These are phyloP conservation scores for Athene cunicularia DNA, from an alignment of 2,113 vertebrate genomes.

Conservation along the genomic window DNA sequence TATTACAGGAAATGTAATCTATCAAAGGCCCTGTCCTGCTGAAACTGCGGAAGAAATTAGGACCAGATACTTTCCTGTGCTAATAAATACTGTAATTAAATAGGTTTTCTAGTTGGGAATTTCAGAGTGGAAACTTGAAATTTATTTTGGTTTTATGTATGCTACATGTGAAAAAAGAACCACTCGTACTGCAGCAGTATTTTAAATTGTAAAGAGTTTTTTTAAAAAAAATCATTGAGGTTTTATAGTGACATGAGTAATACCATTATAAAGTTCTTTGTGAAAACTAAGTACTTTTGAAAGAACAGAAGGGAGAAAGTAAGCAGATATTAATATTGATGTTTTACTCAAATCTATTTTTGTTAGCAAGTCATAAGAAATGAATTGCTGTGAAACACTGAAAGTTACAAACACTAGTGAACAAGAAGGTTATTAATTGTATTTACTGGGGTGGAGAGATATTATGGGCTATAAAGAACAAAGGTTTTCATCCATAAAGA, in stretches of 20 bases:
- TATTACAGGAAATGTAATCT: constrained; percentile 18
- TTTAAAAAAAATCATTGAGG: neutral
- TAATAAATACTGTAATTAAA: constrained; percentile 38
- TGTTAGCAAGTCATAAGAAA: constrained; percentile 60
- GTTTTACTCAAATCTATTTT: constrained; percentile 54
- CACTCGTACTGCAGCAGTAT: neutral
- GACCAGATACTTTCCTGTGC: neutral
- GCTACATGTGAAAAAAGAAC: neutral
- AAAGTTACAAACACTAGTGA: constrained; percentile 40
- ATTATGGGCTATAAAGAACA: constrained; percentile 57
- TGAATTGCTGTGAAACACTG: constrained; percentile 27
- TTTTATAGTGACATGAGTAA: constrained; percentile 7
- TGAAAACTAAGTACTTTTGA: constrained; percentile 46
- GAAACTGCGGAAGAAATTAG: constrained; percentile 29
- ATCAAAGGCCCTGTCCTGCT: neutral
- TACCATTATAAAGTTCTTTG: constrained; percentile 30
- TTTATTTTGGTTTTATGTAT: neutral
- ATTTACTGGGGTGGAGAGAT: constrained; percentile 56
- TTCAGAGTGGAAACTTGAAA: neutral
- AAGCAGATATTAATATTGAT: constrained; percentile 62
- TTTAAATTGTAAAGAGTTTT: neutral
- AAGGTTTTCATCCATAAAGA: constrained; percentile 70
- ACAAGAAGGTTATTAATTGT: constrained; percentile 63
- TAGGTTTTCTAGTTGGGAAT: neutral
- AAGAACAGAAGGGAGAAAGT: neutral